Conservation (phyloP, 2,888 invertebrate species). For the Apodemia duryi region DNA sequence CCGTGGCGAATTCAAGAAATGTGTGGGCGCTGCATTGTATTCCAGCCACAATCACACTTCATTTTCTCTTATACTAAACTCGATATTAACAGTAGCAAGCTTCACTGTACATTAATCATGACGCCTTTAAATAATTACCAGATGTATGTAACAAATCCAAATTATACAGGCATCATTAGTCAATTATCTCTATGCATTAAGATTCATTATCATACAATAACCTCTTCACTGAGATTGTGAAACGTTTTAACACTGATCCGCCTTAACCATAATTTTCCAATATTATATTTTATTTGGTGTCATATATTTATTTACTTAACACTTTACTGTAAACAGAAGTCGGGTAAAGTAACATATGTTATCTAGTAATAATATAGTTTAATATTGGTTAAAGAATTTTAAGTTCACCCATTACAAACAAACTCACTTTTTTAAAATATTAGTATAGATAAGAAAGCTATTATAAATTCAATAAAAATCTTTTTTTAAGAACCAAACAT, state of each 20-base stretch:
- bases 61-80: conserved; percentile 64
- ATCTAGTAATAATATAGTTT: no score
- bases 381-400: no score
- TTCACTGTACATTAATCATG: conserved; percentile 55
- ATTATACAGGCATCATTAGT: conserved; percentile 29
- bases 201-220: conserved; percentile 23
- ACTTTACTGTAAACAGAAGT: no score
- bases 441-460: no score
- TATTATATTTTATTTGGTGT: no score
- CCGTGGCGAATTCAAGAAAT: conserved; percentile 46
- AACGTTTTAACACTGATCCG: conserved; percentile 2
- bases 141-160: conserved; percentile 30
- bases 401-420: no score
- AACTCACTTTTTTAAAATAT: no score
- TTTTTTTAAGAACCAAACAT: no score
- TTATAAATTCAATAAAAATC: no score
- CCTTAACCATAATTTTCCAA: no score
- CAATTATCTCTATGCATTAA: conserved; percentile 31
- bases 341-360: no score
- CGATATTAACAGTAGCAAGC: conserved; percentile 51
- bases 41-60: conserved; percentile 45
- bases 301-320: no score
- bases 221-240: conserved; percentile 3
- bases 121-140: conserved; percentile 42
- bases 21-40: conserved; percentile 60